Conservation (phyloP, 2,113 vertebrate genomes). For the Catharus bicknelli region DNA sequence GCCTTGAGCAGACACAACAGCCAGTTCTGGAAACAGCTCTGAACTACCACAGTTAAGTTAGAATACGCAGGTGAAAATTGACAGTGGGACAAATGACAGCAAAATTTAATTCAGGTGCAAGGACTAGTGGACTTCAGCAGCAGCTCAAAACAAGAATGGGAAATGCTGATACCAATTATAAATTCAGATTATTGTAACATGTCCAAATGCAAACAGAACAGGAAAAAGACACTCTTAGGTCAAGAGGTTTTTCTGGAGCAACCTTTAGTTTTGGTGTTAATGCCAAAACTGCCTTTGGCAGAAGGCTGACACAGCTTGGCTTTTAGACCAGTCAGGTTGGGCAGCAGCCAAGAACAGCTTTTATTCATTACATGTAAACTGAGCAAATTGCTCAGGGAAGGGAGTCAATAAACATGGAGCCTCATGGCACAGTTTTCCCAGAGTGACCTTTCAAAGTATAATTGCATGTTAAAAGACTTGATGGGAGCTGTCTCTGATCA, state of each 20-base stretch:
- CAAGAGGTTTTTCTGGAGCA: background rate
- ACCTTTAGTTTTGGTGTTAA: background rate
- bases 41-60: background rate
- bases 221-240: background rate
- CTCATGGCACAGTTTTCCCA: background rate
- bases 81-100: background rate
- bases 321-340: background rate
- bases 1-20: background rate
- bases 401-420: constrained; percentile 20
- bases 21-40: background rate
- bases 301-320: background rate
- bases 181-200: background rate
- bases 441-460: constrained; percentile 32
- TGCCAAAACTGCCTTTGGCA: background rate
- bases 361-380: constrained; percentile 32
- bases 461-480: background rate
- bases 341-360: constrained; percentile 10
- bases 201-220: background rate
- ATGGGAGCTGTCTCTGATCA: background rate
- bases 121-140: background rate
- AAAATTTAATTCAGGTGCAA: background rate
- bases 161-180: background rate
- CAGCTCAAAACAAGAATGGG: background rate
- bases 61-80: background rate
- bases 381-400: constrained; percentile 28